Evolutionary conservation across 1,140 invertebrate species (phyloP).

Genomic region (Calephelis nemesis): DNA sequence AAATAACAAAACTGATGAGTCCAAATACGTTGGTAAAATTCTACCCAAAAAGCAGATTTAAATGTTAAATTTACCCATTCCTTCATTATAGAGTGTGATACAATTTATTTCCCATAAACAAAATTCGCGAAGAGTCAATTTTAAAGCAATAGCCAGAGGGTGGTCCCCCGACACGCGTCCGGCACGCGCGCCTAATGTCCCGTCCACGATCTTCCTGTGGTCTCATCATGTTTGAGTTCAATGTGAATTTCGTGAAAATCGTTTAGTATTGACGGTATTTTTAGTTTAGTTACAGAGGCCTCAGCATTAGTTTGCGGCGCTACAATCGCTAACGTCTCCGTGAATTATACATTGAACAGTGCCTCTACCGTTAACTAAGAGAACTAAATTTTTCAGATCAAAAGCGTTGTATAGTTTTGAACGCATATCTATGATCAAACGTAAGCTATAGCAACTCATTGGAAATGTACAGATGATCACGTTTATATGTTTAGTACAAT

Average conservation of each 20-base stretch:
- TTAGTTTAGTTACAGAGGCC: neutral
- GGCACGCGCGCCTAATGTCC: slow-evolving; percentile 43
- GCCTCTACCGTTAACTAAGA: too few relatives aligned
- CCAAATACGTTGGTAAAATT: too few relatives aligned
- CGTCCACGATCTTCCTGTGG: slow-evolving; percentile 36
- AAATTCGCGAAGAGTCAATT: slow-evolving; percentile 51
- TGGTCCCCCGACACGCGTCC: slow-evolving; percentile 33
- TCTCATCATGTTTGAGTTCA: slow-evolving; percentile 46
- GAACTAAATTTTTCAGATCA: too few relatives aligned
- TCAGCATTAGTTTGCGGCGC: too few relatives aligned
- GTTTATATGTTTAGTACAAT: too few relatives aligned
- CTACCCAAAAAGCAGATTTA: neutral
- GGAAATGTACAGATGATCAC: too few relatives aligned
- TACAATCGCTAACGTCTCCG: too few relatives aligned
- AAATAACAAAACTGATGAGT: too few relatives aligned
- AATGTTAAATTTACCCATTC: neutral
- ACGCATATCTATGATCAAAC: too few relatives aligned
- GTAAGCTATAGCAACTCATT: too few relatives aligned
- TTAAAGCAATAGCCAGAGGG: slow-evolving; percentile 45
- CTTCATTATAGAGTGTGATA: slow-evolving; percentile 6
- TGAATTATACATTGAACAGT: too few relatives aligned
- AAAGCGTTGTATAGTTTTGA: too few relatives aligned
- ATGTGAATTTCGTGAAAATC: slow-evolving; percentile 26
- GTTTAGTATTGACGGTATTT: slow-evolving; percentile 2
- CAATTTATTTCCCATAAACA: slow-evolving; percentile 27